Evolutionary conservation across 2,797 vertebrate genomes (phyloP).

Genomic region (Sebastes elongatus): DNA sequence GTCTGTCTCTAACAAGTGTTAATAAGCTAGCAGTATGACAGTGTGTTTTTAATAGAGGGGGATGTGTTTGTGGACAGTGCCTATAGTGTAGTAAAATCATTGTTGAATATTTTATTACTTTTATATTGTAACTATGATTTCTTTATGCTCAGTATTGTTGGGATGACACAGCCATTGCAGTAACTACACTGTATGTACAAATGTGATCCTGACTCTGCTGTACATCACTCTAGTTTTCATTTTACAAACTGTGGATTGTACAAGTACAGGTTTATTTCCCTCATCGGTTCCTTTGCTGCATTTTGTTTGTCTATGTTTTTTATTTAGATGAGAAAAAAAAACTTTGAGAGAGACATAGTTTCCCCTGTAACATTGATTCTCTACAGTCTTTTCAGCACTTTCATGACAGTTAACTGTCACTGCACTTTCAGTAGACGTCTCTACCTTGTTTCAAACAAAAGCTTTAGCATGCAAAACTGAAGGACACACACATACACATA

Average conservation of each 20-base stretch:
- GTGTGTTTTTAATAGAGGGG: background rate
- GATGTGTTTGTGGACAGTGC: background rate
- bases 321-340: background rate
- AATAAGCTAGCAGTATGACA: background rate
- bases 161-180: background rate
- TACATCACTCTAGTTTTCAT: background rate
- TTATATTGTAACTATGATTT: background rate
- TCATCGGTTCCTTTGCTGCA: background rate
- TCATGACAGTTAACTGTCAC: slow-evolving; percentile 3
- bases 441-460: slow-evolving; percentile 12
- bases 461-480: slow-evolving; percentile 16
- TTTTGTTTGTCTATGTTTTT: background rate
- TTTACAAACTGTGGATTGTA: background rate
- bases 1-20: background rate
- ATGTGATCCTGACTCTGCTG: too few relatives aligned
- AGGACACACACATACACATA: too few relatives aligned
- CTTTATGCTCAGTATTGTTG: background rate
- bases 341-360: background rate
- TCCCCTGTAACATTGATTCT: background rate
- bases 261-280: background rate
- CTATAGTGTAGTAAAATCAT: background rate
- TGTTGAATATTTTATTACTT: background rate
- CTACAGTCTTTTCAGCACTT: slow-evolving; percentile 6
- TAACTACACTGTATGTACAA: background rate
- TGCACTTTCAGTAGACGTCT: slow-evolving; percentile 27